Base-by-base conservation (phyloP, 2,797 vertebrate genomes). In the Anas georgica region DNA sequence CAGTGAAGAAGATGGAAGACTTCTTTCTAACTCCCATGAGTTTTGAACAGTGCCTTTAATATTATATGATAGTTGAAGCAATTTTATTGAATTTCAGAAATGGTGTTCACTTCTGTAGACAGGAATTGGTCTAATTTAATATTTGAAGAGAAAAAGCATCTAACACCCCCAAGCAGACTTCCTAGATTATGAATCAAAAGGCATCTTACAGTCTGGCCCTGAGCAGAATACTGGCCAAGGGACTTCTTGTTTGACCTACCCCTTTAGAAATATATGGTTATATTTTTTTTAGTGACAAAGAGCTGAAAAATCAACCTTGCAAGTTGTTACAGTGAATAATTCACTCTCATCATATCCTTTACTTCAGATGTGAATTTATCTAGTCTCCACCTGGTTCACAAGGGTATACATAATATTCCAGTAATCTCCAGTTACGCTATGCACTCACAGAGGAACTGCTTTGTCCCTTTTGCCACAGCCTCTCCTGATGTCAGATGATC, bases 1-100 rank as follows among this genome's bases (percentile, higher is more conserved):
- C 8, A 55, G 17, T 33, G 52, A 62, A 77, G 29, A 75, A 39
- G 17, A 12, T 28, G 13, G 28, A 83, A 69, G 85, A 91, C 7
- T 8, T 74, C 62, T 39, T 52, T 63, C 26, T 41, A 54, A 91
- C 41, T 92, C 39, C 35, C 26, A 25, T 22, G 33, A 33, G 69
- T 18, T 78, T 79, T 76, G 39, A 73, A 67, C 12, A 76, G 11
- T 23, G 14, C 6, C 31, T 79, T 91, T 90, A 84, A 39, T 90
- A 82, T 80, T 60, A 18, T 23, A 59, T 17, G 29, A 62, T 10
- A 76, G 3, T 41, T 37, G 43, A 68, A 86, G 55, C 4, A 86
- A 70, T 88, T 81, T 46, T 67, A 74, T 45, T 82, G 70, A 67
- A 79, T 92, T 92, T 84, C 77, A 90, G 70, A 88, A 88, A 73